phyloP scores from a whole-genome alignment of 2,113 vertebrate genomes.

The Oxyura jamaicensis region DNA sequence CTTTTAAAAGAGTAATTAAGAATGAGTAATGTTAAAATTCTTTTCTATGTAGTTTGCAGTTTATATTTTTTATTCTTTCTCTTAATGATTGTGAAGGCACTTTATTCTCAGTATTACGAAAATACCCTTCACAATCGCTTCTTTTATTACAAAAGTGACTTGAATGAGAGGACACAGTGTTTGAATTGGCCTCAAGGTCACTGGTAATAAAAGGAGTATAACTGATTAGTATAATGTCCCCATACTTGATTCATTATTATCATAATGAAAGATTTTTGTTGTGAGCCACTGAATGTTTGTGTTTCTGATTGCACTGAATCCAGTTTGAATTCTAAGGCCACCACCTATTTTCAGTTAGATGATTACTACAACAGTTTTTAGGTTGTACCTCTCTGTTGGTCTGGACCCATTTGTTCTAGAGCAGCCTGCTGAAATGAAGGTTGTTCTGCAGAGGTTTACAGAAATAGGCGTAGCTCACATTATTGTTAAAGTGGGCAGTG shows the following conservation, averaged over 20 bases:
- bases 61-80: neutral
- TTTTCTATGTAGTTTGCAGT: neutral
- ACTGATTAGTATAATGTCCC: neutral
- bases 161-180: neutral
- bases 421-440: neutral
- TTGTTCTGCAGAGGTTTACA: neutral
- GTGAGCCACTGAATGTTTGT: neutral
- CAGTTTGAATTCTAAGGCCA: neutral
- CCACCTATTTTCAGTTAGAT: neutral
- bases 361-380: neutral
- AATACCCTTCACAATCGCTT: neutral
- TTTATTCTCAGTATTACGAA: neutral
- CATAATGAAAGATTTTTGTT: neutral
- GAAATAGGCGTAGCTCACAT: neutral
- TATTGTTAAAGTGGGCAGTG: neutral
- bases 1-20: neutral
- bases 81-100: neutral
- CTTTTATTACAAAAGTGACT: neutral
- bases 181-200: neutral
- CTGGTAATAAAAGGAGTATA: neutral
- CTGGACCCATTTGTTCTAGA: neutral
- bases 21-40: neutral
- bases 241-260: neutral
- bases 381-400: neutral
- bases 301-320: neutral